These are phyloP conservation scores for Drosophila sp. DNA, from an alignment of 1,140 invertebrate genomes.

Conservation along the genomic window DNA sequence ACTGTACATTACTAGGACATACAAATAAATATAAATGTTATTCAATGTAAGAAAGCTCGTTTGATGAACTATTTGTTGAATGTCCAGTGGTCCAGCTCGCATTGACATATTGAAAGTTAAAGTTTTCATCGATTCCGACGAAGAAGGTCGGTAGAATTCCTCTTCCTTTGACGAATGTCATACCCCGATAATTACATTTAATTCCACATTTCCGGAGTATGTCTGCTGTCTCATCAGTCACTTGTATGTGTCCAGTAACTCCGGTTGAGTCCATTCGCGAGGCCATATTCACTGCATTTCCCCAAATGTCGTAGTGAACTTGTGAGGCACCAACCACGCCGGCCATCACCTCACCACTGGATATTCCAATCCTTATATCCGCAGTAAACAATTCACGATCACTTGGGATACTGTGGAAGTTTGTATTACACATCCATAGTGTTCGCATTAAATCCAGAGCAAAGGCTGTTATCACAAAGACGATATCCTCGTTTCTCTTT, in stretches of 20 bases:
- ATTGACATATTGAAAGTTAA: conserved; percentile 14
- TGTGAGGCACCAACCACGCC: conserved; percentile 96
- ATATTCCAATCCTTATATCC: conserved; percentile 87
- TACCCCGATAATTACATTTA: conserved; percentile 27
- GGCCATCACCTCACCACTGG: conserved; percentile 93
- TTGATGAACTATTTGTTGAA: neutral
- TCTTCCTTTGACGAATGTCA: conserved; percentile 40
- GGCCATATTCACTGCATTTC: conserved; percentile 97
- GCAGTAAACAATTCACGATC: conserved; percentile 7
- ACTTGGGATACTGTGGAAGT: conserved; percentile 22
- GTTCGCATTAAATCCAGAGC: conserved; percentile 63
- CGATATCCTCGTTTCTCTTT: conserved; percentile 42
- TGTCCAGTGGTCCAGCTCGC: neutral
- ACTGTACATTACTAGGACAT: too few species aligned
- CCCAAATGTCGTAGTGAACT: conserved; percentile 94
- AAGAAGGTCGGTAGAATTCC: conserved; percentile 42
- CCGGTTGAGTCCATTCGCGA: conserved; percentile 96
- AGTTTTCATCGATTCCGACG: conserved; percentile 19
- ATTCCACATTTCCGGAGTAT: conserved; percentile 85
- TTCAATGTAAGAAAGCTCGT: neutral
- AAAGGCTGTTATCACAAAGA: conserved; percentile 57
- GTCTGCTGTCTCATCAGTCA: conserved; percentile 89
- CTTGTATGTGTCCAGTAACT: conserved; percentile 90
- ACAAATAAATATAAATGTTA: neutral
- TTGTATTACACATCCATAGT: conserved; percentile 31